phyloP scores from a whole-genome alignment of 2,797 vertebrate species.

The Trachops cirrhosus region DNA sequence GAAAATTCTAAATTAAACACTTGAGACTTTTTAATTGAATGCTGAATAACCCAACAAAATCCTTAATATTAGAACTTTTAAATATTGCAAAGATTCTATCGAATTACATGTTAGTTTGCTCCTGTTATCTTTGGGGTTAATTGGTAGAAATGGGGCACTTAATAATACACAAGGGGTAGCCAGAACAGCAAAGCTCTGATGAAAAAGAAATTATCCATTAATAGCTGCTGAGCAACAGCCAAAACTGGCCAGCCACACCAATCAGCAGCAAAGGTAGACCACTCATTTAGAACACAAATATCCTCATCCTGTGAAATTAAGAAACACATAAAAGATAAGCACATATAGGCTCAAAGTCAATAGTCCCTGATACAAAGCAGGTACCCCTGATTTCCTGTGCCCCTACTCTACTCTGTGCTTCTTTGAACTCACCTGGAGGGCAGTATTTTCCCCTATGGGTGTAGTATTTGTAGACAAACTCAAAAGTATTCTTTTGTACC shows the following conservation, averaged over 20 bases:
- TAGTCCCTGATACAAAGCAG: neutral
- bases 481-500: neutral
- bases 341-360: neutral
- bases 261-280: neutral
- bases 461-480: neutral
- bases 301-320: neutral
- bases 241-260: neutral
- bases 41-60: slow-evolving; percentile 67
- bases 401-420: neutral
- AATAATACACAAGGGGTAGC: slow-evolving; percentile 47
- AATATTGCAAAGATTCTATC: slow-evolving; percentile 69
- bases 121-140: slow-evolving; percentile 67
- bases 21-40: slow-evolving; percentile 73
- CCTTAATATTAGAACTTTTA: slow-evolving; percentile 71
- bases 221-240: slow-evolving; percentile 20
- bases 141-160: slow-evolving; percentile 47
- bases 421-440: neutral
- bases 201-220: slow-evolving; percentile 59
- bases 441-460: neutral
- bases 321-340: slow-evolving; percentile 11
- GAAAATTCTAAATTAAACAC: slow-evolving; percentile 79
- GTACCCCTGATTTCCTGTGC: no score
- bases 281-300: slow-evolving; percentile 13
- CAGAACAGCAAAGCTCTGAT: slow-evolving; percentile 41
- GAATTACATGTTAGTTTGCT: slow-evolving; percentile 64